These are phyloP conservation scores for Phocides pigmalion DNA, from an alignment of 1,140 invertebrate genomes.

Conservation along the genomic window DNA sequence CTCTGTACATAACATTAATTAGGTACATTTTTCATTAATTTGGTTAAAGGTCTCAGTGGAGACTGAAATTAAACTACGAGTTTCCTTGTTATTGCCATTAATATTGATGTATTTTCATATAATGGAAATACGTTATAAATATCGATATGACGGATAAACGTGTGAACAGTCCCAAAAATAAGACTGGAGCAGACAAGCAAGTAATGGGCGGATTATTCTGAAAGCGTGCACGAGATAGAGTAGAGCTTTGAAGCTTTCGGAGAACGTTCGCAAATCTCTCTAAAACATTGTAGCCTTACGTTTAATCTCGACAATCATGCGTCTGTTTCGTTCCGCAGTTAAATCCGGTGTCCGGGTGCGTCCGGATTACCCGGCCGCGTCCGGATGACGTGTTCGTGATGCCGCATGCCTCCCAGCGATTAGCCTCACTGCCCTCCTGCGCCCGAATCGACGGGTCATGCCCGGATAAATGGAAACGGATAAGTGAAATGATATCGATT, in stretches of 20 bases:
- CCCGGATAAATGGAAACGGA: constrained; percentile 60
- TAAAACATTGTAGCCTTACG: constrained; percentile 55
- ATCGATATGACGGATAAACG: too few relatives aligned
- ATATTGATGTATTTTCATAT: too few relatives aligned
- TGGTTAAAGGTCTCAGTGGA: too few relatives aligned
- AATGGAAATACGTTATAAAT: too few relatives aligned
- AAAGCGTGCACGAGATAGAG: constrained; percentile 27
- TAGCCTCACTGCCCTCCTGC: constrained; percentile 70
- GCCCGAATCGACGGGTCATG: constrained; percentile 56
- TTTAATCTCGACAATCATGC: constrained; percentile 78
- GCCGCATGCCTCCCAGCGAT: constrained; percentile 65
- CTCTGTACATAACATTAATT: too few relatives aligned
- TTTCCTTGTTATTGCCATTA: too few relatives aligned
- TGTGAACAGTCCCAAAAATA: neutral
- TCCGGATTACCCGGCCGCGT: constrained; percentile 65
- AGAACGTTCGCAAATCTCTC: constrained; percentile 55
- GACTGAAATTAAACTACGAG: too few relatives aligned
- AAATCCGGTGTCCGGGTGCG: constrained; percentile 58
- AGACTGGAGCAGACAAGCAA: neutral
- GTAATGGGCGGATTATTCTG: constrained; percentile 21
- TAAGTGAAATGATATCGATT: constrained; percentile 63
- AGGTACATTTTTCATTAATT: too few relatives aligned
- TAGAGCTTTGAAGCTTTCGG: constrained; percentile 43
- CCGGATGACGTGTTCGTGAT: constrained; percentile 67
- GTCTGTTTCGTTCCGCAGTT: constrained; percentile 73